Base-by-base conservation (phyloP, 2,797 vertebrate genomes). In the Momotus momota region DNA sequence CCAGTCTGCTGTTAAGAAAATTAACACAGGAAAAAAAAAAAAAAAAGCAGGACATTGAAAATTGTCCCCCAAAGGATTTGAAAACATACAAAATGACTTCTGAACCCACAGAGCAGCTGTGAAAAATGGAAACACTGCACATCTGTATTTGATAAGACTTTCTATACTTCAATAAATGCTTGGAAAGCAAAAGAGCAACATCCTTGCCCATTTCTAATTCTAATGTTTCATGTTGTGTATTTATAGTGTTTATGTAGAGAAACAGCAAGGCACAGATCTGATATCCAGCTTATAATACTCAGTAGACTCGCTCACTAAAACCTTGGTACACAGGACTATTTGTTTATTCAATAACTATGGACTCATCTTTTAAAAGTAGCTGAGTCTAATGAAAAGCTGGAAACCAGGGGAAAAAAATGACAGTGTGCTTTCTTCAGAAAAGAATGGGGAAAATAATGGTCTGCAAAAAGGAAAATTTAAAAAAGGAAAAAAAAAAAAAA, bases 221-320 rank as follows among this genome's bases (percentile, higher is more conserved):
- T 33, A 41, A 35, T 55, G 57, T 74, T 94, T 81, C 9, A 14
- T 54, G 40, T 43, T 35, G 22, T 16, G 35, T 52, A 83, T 88
- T 91, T 78, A 57, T 67, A 78, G 43, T 54, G 65, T 69, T 93
- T 81, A 43, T 81, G 83, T 66, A 90, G 45, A 77, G 72, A 65
- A 91, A 64, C 6, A 67, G 57, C 57, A 79, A 88, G 38, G 15
- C 43, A 79, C 33, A 88, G 33, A 35, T 86, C 49, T 75, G 75
- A 6, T 27, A 25, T 7, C 46, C 55, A 45, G 13, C 66, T 95
- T 45, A n/a, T n/a, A 62, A 29, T 21, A 58, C 48, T 38, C 80
- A 52, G 31, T 22, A 55, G 69, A 21, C 27, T 58, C 19, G 38
- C n/a, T 62, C 27, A 22, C 81, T 67, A 81, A 83, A 93, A 58